These are phyloP conservation scores for Mimas tiliae DNA, from an alignment of 2,888 invertebrate genomes.

Conservation along the genomic window DNA sequence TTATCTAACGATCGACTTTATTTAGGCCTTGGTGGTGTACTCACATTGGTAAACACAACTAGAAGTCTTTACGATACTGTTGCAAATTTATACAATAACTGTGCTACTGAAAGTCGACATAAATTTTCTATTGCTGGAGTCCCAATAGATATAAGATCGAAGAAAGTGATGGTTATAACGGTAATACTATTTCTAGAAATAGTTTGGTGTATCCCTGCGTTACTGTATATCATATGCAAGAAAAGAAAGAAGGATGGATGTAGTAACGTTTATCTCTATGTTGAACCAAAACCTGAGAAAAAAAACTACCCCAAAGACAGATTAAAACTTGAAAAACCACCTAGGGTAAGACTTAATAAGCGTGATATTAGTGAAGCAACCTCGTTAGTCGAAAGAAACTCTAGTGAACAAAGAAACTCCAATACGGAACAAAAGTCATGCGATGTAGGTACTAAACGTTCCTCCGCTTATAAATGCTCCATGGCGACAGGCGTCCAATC, in stretches of 20 bases:
- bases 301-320: slow-evolving; percentile 13
- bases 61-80: slow-evolving; percentile 36
- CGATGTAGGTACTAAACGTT: slow-evolving; percentile 10
- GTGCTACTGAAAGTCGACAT: slow-evolving; percentile 27
- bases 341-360: slow-evolving; percentile 1
- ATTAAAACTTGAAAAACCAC: slow-evolving; percentile 17
- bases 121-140: slow-evolving; percentile 35
- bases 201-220: slow-evolving; percentile 64
- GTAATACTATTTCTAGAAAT: slow-evolving; percentile 64
- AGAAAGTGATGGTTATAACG: slow-evolving; percentile 56
- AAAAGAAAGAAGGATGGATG: slow-evolving; percentile 41
- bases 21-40: slow-evolving; percentile 79
- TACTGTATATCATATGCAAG: slow-evolving; percentile 44
- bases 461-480: slow-evolving; percentile 26
- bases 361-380: slow-evolving; percentile 24
- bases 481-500: slow-evolving; percentile 34
- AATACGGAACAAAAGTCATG: slow-evolving; percentile 5
- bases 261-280: slow-evolving; percentile 40
- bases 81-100: slow-evolving; percentile 30
- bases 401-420: background rate
- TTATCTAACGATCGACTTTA: slow-evolving; percentile 86
- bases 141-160: slow-evolving; percentile 48
- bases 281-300: slow-evolving; percentile 30
- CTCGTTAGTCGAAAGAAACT: slow-evolving; percentile 26
- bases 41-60: slow-evolving; percentile 62